These are phyloP conservation scores for Prorops nasuta DNA, from an alignment of 1,140 invertebrate species.

Conservation along the genomic window DNA sequence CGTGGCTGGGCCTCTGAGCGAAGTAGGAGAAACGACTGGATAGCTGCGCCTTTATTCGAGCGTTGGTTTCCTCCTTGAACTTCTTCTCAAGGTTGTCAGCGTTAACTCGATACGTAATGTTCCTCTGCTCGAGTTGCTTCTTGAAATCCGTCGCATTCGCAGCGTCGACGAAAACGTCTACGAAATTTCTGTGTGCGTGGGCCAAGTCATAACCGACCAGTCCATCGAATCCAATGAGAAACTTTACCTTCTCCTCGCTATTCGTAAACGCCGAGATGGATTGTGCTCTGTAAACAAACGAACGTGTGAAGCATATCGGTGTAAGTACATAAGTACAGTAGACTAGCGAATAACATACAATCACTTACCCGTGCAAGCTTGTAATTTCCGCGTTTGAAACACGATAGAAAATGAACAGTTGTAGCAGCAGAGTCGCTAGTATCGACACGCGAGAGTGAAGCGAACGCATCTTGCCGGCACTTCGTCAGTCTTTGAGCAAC, in stretches of 20 bases:
- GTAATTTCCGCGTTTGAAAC: too few relatives aligned
- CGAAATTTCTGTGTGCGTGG: neutral
- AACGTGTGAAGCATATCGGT: too few relatives aligned
- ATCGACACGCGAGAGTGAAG: neutral
- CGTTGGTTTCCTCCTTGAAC: slow-evolving; percentile 7
- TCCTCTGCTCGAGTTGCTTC: neutral
- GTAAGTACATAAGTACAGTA: too few relatives aligned
- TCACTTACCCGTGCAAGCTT: too few relatives aligned
- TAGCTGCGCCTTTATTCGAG: slow-evolving; percentile 1
- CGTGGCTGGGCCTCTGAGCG: too few relatives aligned
- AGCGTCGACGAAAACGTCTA: slow-evolving; percentile 16
- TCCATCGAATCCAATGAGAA: neutral
- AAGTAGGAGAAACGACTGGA: too few relatives aligned
- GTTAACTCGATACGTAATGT: slow-evolving; percentile 13
- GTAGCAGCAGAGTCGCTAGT: too few relatives aligned
- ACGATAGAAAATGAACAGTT: too few relatives aligned
- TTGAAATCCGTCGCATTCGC: slow-evolving; percentile 15
- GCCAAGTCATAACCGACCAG: neutral
- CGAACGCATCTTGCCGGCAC: neutral
- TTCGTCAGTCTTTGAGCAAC: too few relatives aligned
- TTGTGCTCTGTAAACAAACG: too few relatives aligned
- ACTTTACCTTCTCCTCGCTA: neutral
- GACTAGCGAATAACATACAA: too few relatives aligned
- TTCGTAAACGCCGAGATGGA: too few relatives aligned
- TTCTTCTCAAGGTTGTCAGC: slow-evolving; percentile 10